Evolutionary conservation across 2,888 invertebrate genomes (phyloP), one percentile per base, ranked within the genome.

Genomic region (Leptogaster cylindrica): DNA sequence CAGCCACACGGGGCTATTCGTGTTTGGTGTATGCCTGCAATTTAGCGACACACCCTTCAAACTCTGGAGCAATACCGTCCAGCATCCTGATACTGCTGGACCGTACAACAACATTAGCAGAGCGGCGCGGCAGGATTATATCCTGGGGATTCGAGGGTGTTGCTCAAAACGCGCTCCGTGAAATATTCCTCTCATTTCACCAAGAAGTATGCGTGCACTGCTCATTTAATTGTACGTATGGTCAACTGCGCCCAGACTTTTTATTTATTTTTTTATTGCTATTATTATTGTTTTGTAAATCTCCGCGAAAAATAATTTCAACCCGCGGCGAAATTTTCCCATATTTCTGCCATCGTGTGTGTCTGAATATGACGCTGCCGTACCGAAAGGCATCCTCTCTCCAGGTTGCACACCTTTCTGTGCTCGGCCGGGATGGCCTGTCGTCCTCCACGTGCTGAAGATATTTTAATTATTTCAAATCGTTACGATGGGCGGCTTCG

Each of bases 381-480:
- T 58, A 23, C 36, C 25, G 51, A 16, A 28, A n/a, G 12, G 16
- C 28, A 10, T 18, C 52, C 1, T 4, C 36, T 10, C 4, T 50
- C 33, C 44, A 48, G 18, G 52, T 27, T 39, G 41, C 14, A 63
- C 23, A 50, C 27, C 23, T 46, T 52, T 48, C 12, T 39, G 27
- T 52, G 55, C 65, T 14, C 46, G 33, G 18, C 44, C 33, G 63
- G 48, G 64, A 12, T 48, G 31, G 50, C 46, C 46, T 66, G 66
- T 66, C 66, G 66, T 66, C 52, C 58, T 66, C 31, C 69, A 67
- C 69, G 69, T 69, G 69, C 69, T 55, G 64, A 18, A 67, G 69
- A 69, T 67, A 69, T 69, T 69, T 69, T 69, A 69, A 69, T 69
- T 69, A 69, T 69, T 66, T 66, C 31, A 63, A 58, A 58, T 58